Percentiles rank a stretch among this genome's conserved stretches.
phyloP scores from a whole-genome alignment of 2,888 invertebrate species.

The Pyrocoelia pectoralis region DNA sequence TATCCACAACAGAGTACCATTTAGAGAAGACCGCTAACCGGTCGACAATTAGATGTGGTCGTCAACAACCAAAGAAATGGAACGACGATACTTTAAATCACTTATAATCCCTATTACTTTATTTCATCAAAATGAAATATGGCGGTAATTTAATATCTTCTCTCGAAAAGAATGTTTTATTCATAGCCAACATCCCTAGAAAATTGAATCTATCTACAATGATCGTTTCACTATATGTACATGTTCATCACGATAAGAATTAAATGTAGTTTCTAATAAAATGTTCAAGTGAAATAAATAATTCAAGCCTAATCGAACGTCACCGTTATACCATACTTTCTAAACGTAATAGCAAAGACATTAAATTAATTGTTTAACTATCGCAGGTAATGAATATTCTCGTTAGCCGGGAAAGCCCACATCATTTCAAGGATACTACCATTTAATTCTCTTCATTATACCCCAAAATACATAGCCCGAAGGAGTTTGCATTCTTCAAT shows the following conservation, averaged over 20 bases:
- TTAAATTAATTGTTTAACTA: constrained; percentile 11
- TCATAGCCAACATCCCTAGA: constrained; percentile 21
- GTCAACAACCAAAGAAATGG: constrained; percentile 32
- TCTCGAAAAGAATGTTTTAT: constrained; percentile 22
- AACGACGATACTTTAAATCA: constrained; percentile 26
- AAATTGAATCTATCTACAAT: constrained; percentile 8
- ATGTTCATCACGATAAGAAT: background rate
- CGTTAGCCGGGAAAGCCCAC: constrained; percentile 12
- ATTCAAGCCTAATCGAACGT: background rate
- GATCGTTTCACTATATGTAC: too few relatives aligned
- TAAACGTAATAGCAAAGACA: constrained; percentile 6
- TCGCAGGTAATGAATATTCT: constrained; percentile 7
- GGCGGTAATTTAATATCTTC: constrained; percentile 17
- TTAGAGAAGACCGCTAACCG: constrained; percentile 33
- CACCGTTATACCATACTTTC: constrained; percentile 4
- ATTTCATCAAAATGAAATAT: constrained; percentile 28
- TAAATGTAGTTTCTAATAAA: background rate
- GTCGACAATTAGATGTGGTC: constrained; percentile 37
- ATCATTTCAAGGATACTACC: constrained; percentile 2
- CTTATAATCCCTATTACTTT: constrained; percentile 28
- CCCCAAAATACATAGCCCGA: background rate
- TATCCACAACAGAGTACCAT: constrained; percentile 28
- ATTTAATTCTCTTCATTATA: background rate
- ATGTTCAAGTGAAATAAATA: background rate
- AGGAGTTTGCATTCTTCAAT: background rate